Evolutionary conservation across 2,888 invertebrate species (phyloP), one percentile per base, ranked within the genome.

Genomic region (Amblyteles armatorius): DNA sequence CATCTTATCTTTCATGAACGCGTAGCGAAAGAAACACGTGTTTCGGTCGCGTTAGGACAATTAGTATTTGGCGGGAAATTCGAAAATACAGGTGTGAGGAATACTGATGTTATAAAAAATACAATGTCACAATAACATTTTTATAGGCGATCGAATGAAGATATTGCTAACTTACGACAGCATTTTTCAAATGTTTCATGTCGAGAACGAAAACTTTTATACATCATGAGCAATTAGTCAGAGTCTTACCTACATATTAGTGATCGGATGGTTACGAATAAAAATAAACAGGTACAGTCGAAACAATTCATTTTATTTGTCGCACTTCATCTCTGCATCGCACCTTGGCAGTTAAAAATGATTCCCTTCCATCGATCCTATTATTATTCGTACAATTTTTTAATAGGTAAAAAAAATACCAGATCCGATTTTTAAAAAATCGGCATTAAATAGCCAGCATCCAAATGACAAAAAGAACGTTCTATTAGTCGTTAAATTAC

Each of bases 31-130:
- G 55, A 55, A 50, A 69, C 69, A 74, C 69, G 50, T 22, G 50
- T n/a, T 29, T 29, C 67, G 16, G 19, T n/a, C 52, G 33, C 65
- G 9, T 16, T 9, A 6, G 57, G 11, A 9, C 65, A 67, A 60
- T 77, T 72, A 65, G 19, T 33, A 13, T 52, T 19, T 33, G 73
- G 84, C 84, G 84, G 81, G 69, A 84, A 81, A 73, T 84, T 84
- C 33, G n/a, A 81, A 81, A 57, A 69, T 33, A 11, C 79, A 82
- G 71, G 48, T 73, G 26, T 65, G 16, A 29, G 3, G 57, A 60
- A 71, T 1, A 2, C 0, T 71, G n/a, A 13, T 40, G 44, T 16
- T 16, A 48, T 16, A 16, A 16, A 48, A 48, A 16, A 48, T 16
- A 16, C 0, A 16, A 40, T 40, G 16, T 48, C 13, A 48, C 1